Percentiles rank a stretch among this genome's conserved stretches.
phyloP scores from a whole-genome alignment of 1,140 invertebrate genomes.

The Drosophila littoralis region DNA sequence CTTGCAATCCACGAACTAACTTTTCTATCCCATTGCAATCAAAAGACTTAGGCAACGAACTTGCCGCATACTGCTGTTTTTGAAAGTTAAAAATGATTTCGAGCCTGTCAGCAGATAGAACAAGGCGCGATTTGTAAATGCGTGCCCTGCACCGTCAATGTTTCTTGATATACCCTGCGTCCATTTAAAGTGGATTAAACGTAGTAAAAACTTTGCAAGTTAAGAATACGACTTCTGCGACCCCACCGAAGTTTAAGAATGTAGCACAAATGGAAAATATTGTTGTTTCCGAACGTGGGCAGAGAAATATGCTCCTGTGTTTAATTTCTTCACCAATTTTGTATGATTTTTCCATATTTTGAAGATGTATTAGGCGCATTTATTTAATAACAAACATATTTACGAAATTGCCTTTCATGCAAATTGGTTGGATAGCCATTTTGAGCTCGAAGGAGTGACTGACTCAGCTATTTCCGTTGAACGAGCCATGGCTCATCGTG shows the following conservation, averaged over 20 bases:
- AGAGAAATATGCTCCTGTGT: too few relatives aligned
- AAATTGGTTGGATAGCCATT: background rate
- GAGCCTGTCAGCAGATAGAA: background rate
- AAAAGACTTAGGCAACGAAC: conserved; percentile 77
- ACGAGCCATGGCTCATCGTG: conserved; percentile 19
- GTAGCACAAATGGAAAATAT: too few relatives aligned
- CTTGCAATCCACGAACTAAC: conserved; percentile 69
- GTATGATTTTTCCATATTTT: too few relatives aligned
- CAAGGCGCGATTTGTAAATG: background rate
- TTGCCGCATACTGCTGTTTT: conserved; percentile 32
- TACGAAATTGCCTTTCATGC: background rate
- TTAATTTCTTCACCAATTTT: too few relatives aligned
- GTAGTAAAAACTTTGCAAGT: too few relatives aligned
- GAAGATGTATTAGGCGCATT: too few relatives aligned
- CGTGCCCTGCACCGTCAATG: background rate
- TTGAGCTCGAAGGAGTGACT: background rate
- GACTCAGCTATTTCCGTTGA: conserved; percentile 58
- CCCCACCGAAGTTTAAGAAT: too few relatives aligned
- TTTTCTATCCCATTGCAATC: conserved; percentile 67
- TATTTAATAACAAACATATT: background rate
- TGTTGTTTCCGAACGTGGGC: too few relatives aligned
- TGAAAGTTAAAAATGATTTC: conserved; percentile 17
- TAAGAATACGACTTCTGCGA: too few relatives aligned
- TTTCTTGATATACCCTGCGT: background rate
- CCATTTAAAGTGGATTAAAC: too few relatives aligned